Evolutionary conservation across 2,888 invertebrate genomes (phyloP).

Genomic region (Elmis aenea): DNA sequence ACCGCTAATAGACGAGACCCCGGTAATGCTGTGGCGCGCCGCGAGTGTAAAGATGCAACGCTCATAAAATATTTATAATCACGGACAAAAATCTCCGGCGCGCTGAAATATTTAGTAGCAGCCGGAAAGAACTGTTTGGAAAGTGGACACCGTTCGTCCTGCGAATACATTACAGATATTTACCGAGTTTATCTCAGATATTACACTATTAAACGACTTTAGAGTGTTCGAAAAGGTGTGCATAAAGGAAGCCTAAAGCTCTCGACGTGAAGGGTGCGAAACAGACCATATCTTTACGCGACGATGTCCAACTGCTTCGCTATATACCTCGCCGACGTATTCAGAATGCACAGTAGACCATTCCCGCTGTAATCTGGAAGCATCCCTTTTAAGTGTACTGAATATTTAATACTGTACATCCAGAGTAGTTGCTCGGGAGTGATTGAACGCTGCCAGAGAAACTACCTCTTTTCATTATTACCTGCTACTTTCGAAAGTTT

Average conservation of each 20-base stretch:
- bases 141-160: slow-evolving; percentile 28
- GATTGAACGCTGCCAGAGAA: slow-evolving; percentile 16
- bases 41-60: slow-evolving; percentile 37
- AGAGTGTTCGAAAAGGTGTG: neutral
- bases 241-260: no score
- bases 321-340: no score
- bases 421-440: slow-evolving; percentile 19
- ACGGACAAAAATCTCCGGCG: slow-evolving; percentile 46
- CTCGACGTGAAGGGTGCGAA: no score
- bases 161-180: slow-evolving; percentile 35
- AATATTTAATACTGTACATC: slow-evolving; percentile 42
- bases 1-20: slow-evolving; percentile 29
- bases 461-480: slow-evolving; percentile 30
- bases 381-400: slow-evolving; percentile 47
- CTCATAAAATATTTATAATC: slow-evolving; percentile 48
- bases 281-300: no score
- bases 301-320: no score
- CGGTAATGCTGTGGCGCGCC: slow-evolving; percentile 29
- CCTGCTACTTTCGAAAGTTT: slow-evolving; percentile 16
- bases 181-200: slow-evolving; percentile 27
- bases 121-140: slow-evolving; percentile 29
- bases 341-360: slow-evolving; percentile 26
- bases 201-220: slow-evolving; percentile 9
- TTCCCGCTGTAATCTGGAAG: slow-evolving; percentile 38
- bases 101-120: slow-evolving; percentile 42